Conservation (phyloP, 2,113 vertebrate genomes). For the Sitta europaea region DNA sequence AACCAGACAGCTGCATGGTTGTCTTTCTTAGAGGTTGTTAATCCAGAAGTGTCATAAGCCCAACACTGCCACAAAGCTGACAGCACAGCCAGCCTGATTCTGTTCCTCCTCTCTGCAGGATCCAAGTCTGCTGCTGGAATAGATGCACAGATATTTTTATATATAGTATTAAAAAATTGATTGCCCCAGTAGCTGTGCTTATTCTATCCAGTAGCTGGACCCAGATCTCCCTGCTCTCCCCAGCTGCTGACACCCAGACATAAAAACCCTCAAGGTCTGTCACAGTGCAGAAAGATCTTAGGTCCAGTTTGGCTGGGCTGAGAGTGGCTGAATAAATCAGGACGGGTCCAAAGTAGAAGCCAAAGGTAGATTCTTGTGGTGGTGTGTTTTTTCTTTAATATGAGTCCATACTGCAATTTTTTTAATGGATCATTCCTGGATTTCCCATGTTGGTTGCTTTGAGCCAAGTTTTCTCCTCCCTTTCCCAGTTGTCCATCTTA, state of each 20-base stretch:
- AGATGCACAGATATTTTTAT: neutral
- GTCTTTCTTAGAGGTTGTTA: neutral
- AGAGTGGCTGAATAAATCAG: no score
- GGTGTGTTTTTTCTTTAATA: no score
- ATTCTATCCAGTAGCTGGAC: neutral
- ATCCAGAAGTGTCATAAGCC: neutral
- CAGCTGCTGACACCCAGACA: neutral
- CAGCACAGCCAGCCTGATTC: neutral
- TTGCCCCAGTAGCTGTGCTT: neutral
- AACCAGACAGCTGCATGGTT: neutral
- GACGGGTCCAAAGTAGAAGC: no score
- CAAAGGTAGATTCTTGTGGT: no score
- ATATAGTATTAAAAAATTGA: neutral
- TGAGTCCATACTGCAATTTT: no score
- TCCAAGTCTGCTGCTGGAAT: neutral
- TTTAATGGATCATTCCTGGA: no score
- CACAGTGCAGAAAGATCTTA: no score
- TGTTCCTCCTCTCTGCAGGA: neutral
- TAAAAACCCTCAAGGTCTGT: rapidly evolving
- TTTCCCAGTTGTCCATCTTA: no score
- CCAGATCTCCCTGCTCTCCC: neutral
- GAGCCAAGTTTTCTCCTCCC: no score
- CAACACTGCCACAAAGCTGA: neutral
- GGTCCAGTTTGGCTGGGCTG: no score
- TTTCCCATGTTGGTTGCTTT: no score